These are phyloP conservation scores for Brachypodius melanocephalos DNA, from an alignment of 2,113 vertebrate species.

Conservation along the genomic window DNA sequence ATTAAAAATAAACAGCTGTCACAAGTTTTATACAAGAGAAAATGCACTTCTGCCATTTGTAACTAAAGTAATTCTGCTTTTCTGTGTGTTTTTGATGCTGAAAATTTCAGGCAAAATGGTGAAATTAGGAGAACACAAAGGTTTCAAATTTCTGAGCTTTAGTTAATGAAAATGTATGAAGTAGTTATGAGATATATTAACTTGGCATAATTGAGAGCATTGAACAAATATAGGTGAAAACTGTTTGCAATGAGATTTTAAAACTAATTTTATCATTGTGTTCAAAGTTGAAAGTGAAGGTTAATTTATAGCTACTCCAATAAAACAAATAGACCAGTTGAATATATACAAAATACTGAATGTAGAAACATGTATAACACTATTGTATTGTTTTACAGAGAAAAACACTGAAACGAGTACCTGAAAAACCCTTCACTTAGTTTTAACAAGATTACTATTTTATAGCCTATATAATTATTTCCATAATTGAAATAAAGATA, in stretches of 20 bases:
- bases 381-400: background rate
- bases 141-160: background rate
- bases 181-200: background rate
- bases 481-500: background rate
- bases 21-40: background rate
- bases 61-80: background rate
- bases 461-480: background rate
- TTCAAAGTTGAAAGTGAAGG: background rate
- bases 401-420: background rate
- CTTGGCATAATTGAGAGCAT: background rate
- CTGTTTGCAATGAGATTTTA: background rate
- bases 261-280: background rate
- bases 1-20: background rate
- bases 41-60: background rate
- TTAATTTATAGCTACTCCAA: background rate
- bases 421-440: background rate
- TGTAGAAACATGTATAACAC: accelerated
- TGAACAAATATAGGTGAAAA: background rate
- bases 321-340: background rate
- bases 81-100: background rate
- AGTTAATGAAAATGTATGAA: background rate
- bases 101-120: background rate
- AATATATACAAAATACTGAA: background rate
- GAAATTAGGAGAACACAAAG: background rate
- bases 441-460: background rate